Percentiles rank a stretch among this genome's conserved stretches.
Evolutionary conservation across 2,113 vertebrate genomes (phyloP).

Genomic region (Leptosomus discolor): DNA sequence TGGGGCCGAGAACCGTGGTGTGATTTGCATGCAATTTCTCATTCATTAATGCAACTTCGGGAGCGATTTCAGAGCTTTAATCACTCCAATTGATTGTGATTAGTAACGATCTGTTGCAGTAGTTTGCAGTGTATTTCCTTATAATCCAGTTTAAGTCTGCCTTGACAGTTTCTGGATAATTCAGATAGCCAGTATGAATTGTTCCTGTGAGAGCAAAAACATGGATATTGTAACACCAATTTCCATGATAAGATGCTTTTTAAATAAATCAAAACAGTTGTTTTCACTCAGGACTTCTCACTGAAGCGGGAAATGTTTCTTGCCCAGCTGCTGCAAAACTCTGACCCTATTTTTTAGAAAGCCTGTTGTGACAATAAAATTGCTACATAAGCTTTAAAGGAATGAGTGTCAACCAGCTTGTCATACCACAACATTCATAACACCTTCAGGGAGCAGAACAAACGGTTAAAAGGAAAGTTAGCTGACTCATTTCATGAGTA

Average conservation of each 20-base stretch:
- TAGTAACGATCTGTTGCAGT: neutral
- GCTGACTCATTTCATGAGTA: slow-evolving; percentile 70
- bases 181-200: neutral
- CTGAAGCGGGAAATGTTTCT: neutral
- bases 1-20: fast-evolving
- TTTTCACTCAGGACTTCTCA: neutral
- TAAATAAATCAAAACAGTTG: slow-evolving; percentile 15
- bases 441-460: slow-evolving; percentile 56
- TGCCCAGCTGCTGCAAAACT: slow-evolving; percentile 5
- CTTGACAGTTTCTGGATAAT: neutral
- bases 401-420: slow-evolving; percentile 35
- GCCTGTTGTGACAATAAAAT: slow-evolving; percentile 20
- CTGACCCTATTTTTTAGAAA: slow-evolving; percentile 25
- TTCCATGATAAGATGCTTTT: neutral
- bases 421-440: slow-evolving; percentile 47
- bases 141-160: neutral
- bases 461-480: slow-evolving; percentile 71
- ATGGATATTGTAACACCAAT: neutral
- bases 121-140: neutral
- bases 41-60: neutral
- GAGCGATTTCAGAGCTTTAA: slow-evolving; percentile 8
- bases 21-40: neutral
- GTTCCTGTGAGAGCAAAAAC: neutral
- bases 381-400: slow-evolving; percentile 54
- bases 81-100: neutral